These are phyloP conservation scores for Nylanderia fulva DNA, from an alignment of 1,140 invertebrate species.

Conservation along the genomic window DNA sequence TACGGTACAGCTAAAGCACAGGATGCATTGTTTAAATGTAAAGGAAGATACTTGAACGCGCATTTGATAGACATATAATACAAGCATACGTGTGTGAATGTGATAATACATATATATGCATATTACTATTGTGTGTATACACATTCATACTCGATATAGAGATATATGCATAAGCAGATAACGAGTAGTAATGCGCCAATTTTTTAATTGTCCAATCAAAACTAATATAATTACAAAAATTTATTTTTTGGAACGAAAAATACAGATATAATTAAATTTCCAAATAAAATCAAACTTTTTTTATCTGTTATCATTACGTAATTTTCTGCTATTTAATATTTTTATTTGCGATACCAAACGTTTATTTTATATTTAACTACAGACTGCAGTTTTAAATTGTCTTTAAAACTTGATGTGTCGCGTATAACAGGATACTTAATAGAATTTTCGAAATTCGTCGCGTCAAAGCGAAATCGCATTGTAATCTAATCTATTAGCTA, in stretches of 20 bases:
- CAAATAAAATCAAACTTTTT: conserved; percentile 13
- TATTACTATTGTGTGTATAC: not conserved
- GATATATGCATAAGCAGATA: not conserved
- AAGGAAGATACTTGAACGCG: not conserved
- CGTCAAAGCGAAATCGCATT: conserved; percentile 32
- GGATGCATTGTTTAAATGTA: not conserved
- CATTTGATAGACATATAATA: not conserved
- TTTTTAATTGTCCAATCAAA: conserved; percentile 23
- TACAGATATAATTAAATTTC: not conserved
- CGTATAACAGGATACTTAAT: conserved; percentile 16
- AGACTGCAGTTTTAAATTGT: not conserved
- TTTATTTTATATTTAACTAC: conserved; percentile 21
- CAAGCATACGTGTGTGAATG: not conserved
- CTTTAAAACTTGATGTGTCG: conserved; percentile 12
- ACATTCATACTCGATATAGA: not conserved
- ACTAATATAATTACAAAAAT: conserved; percentile 61
- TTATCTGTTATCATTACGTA: not conserved
- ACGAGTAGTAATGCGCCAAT: not conserved
- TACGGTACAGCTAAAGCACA: not conserved
- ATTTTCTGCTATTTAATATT: not conserved
- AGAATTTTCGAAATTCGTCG: conserved; percentile 32
- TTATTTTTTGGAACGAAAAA: not conserved
- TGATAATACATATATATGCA: not conserved
- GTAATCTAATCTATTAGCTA: conserved; percentile 28
- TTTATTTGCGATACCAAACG: not conserved